Percentiles rank a stretch among this genome's conserved stretches.
Evolutionary conservation across 2,888 invertebrate species (phyloP).

Genomic region (Ormia ochracea): DNA sequence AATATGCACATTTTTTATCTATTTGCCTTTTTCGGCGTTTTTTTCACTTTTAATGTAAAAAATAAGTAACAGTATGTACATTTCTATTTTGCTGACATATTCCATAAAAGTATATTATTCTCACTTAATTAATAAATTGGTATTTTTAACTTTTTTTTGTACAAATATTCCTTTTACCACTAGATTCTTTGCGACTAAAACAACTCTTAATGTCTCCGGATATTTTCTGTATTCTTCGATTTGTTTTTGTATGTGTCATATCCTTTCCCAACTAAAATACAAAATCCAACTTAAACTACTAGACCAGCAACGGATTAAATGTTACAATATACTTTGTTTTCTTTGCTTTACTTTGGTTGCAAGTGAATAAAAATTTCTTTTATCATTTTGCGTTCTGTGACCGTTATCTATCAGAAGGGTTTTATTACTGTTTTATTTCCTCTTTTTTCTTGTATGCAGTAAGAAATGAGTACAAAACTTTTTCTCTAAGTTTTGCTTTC

Average conservation of each 20-base stretch:
- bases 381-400: conserved; percentile 25
- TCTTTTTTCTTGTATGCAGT: too few species aligned
- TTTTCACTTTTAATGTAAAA: not conserved
- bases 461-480: too few species aligned
- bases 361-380: not conserved
- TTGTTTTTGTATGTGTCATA: conserved; percentile 41
- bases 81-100: not conserved
- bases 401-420: conserved; percentile 43
- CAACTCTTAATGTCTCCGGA: conserved; percentile 36
- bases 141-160: not conserved
- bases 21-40: too few species aligned
- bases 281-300: conserved; percentile 24
- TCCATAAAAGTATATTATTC: not conserved
- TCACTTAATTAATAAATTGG: not conserved
- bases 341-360: conserved; percentile 1
- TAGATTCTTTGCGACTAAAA: conserved; percentile 24
- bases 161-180: conserved; percentile 5
- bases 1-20: too few species aligned
- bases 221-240: conserved; percentile 49
- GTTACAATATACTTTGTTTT: conserved; percentile 29
- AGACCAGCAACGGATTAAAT: conserved; percentile 34
- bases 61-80: not conserved
- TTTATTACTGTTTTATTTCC: conserved; percentile 35
- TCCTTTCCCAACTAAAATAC: conserved; percentile 52
- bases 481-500: not conserved